Evolutionary conservation across 2,888 invertebrate genomes (phyloP).

Genomic region (Cactoblastis cactorum): DNA sequence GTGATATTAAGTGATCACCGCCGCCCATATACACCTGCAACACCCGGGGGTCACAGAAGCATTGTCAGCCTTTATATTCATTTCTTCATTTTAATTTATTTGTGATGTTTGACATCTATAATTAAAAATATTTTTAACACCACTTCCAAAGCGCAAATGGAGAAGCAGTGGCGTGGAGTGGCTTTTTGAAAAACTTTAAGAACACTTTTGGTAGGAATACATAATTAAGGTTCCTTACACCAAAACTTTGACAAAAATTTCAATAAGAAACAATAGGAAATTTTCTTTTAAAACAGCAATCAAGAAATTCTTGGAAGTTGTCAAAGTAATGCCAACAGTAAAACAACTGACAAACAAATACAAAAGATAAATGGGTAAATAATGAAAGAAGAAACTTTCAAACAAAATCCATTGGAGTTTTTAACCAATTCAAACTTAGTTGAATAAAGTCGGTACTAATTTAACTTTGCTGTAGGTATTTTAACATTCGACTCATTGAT

Average conservation of each 20-base stretch:
- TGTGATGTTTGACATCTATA: no score
- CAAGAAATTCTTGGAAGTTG: conserved; percentile 47
- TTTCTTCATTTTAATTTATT: no score
- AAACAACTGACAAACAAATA: conserved; percentile 44
- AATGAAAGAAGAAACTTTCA: conserved; percentile 58
- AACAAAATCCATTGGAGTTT: conserved; percentile 62
- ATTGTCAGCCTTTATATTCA: no score
- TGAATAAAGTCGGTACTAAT: conserved; percentile 42
- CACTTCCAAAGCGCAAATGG: no score
- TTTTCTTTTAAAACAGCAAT: conserved; percentile 15
- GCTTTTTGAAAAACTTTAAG: neutral
- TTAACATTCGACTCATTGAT: conserved; percentile 24
- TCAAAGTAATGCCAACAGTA: conserved; percentile 45
- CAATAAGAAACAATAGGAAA: conserved; percentile 13
- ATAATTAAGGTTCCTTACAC: neutral
- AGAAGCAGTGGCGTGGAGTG: no score
- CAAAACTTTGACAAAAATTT: conserved; percentile 4
- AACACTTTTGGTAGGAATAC: conserved; percentile 9
- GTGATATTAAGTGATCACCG: no score
- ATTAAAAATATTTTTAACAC: no score
- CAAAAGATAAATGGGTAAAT: conserved; percentile 56
- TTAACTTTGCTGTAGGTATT: conserved; percentile 43
- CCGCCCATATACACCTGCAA: no score
- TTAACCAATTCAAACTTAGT: conserved; percentile 48
- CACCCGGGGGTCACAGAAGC: no score